These are phyloP conservation scores for Aphis craccivora DNA, from an alignment of 1,140 invertebrate genomes.

Conservation along the genomic window DNA sequence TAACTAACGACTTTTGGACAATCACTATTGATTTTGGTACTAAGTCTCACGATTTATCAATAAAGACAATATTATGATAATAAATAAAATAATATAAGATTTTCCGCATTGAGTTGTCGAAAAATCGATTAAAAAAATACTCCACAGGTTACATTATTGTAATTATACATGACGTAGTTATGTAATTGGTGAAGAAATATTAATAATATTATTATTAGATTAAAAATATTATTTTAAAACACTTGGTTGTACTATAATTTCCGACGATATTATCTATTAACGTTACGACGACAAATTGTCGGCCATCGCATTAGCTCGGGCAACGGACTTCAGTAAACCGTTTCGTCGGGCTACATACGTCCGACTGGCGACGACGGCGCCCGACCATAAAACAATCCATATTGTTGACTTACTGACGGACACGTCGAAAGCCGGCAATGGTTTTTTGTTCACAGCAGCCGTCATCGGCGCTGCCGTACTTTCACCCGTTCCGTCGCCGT, in stretches of 20 bases:
- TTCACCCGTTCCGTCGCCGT: not conserved
- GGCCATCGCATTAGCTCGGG: not conserved
- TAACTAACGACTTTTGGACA: not conserved
- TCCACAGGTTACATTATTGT: too few relatives aligned
- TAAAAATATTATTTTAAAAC: too few relatives aligned
- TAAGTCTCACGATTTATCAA: not conserved
- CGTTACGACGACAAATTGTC: not conserved
- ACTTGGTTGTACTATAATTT: too few relatives aligned
- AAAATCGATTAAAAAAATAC: not conserved
- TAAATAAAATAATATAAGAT: not conserved
- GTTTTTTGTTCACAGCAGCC: not conserved
- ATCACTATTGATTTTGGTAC: not conserved
- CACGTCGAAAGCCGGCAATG: not conserved
- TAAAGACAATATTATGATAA: not conserved
- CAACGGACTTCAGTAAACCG: not conserved
- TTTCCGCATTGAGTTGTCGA: not conserved
- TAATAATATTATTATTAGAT: too few relatives aligned
- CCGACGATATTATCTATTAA: not conserved
- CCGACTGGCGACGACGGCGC: not conserved
- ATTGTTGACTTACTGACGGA: not conserved
- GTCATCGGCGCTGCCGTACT: too few relatives aligned
- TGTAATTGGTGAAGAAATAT: too few relatives aligned
- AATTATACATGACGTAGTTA: too few relatives aligned
- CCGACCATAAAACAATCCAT: not conserved
- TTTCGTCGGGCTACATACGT: not conserved